Base-by-base conservation (phyloP, 2,797 vertebrate species). In the Lateolabrax maculatus region DNA sequence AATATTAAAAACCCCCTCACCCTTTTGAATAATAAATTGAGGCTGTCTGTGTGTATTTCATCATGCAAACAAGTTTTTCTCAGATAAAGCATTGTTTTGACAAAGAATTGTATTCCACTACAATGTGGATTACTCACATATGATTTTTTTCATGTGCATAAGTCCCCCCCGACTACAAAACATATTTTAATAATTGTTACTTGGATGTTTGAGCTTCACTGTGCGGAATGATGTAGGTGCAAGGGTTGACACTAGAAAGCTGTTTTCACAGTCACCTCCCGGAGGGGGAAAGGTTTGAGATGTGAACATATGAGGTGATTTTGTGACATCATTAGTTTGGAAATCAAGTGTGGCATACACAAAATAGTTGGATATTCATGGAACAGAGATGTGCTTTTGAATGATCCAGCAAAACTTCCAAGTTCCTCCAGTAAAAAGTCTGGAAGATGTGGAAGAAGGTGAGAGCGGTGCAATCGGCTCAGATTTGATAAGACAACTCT, bases 11-110 rank as follows among this genome's bases (percentile, higher is more conserved):
- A 68, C 25, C 58, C 44, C 71, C n/a, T 73, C 61, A 34, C 64
- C 49, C 67, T 72, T 85, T 51, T 83, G 53, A 89, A 89, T 86
- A 79, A 83, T 86, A 67, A 52, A 93, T 87, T 19, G 21, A 62
- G 60, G 71, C 80, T 80, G 75, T 27, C 77, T 75, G 41, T 84
- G 81, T 83, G n/a, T 15, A 61, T 81, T 84, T 67, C 63, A 80
- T 85, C 64, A 68, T 84, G 63, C 29, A 34, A 80, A 82, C 74
- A 49, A 55, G 18, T 46, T 65, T 46, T 21, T 62, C 36, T 51
- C 66, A 55, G 9, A 23, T 16, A 36, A 34, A 43, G 11, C 7
- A 34, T 12, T 11, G 48, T n/a, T 51, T 43, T 37, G 19, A 34
- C 11, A 56, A 31, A n/a, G 16, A 27, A 8, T 2, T 34, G 57